Percentiles rank a stretch among this genome's conserved stretches.
Evolutionary conservation across 2,888 invertebrate species (phyloP).

Genomic region (Onchidella celtica): DNA sequence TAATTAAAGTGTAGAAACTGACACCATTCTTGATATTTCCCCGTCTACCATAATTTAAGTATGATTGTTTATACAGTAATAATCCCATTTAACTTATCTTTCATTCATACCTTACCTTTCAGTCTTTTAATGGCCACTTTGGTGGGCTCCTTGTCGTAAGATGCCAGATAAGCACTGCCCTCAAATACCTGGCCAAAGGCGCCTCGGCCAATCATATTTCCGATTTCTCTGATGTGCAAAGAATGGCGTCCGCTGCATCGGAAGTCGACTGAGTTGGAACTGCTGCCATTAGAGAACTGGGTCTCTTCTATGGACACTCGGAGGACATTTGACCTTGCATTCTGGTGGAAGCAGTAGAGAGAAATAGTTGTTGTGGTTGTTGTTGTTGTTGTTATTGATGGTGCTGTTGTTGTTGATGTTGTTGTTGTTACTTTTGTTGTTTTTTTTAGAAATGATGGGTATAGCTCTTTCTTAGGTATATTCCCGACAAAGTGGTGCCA

Average conservation of each 20-base stretch:
- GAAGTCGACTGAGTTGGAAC: conserved; percentile 3
- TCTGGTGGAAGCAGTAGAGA: background rate
- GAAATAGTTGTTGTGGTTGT: background rate
- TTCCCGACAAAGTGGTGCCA: too few species aligned
- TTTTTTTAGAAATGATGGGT: too few species aligned
- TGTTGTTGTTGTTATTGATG: background rate
- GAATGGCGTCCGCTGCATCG: conserved; percentile 22
- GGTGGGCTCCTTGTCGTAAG: conserved; percentile 37
- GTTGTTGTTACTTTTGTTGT: too few species aligned
- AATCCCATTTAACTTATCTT: conserved; percentile 19
- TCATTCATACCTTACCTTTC: conserved; percentile 39
- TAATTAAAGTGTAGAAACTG: too few species aligned
- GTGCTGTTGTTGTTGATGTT: background rate
- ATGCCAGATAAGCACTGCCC: conserved; percentile 41
- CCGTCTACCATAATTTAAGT: too few species aligned
- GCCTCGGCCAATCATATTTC: conserved; percentile 59
- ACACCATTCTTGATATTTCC: too few species aligned
- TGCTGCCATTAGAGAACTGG: conserved; percentile 26
- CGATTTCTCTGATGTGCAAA: conserved; percentile 46
- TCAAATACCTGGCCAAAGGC: conserved; percentile 61
- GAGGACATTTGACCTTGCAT: background rate
- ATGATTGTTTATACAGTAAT: too few species aligned
- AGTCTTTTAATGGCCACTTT: conserved; percentile 48
- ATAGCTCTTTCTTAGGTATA: too few species aligned
- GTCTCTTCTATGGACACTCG: background rate